Base-by-base conservation (phyloP, 2,888 invertebrate species). In the Caenorhabditis auriculariae region DNA sequence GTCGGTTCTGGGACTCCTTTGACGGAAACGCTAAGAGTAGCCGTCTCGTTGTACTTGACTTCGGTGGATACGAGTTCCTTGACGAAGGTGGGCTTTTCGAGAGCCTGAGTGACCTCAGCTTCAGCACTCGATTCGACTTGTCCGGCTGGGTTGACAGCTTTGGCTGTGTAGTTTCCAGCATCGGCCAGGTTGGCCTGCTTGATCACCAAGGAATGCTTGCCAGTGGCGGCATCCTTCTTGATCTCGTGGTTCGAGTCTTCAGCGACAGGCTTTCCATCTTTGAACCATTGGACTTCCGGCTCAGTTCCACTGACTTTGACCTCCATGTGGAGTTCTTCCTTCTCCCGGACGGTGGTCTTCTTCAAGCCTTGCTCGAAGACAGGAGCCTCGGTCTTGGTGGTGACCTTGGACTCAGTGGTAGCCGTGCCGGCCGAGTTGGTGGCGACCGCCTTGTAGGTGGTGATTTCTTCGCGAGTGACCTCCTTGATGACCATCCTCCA, bases 231-330 rank as follows among this genome's bases (percentile, higher is more conserved):
- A 43, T 69, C 50, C 55, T 67, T 65, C 6, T 54, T 50, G 7
- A 74, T 58, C 12, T 72, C 35, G 32, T 74, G 73, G 7, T 60
- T 66, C 91, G 93, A 69, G 43, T 78, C 80, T 21, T 69, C 49
- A 4, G 47, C 28, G 28, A 80, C 60, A 6, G 74, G 74, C 35
- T 64, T 43, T 17, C 66, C 69, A 83, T 96, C 94, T 84, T 92
- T 91, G 83, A 89, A 91, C 92, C 93, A 94, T 83, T 90, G 91
- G 67, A 96, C 88, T 66, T 91, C 89, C 89, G 60, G 89, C 76
- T 88, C 88, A 41, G 90, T 89, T 3, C 95, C 95, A 3, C 88
- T 87, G 43, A 95, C 89, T 55, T 90, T 86, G 15, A 93, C 93
- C n/a, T 66, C 67, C 60, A 66, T 66, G 19, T 60, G 44, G 29